Conservation (phyloP, 2,888 invertebrate species). For the Napeogenes sylphis region DNA sequence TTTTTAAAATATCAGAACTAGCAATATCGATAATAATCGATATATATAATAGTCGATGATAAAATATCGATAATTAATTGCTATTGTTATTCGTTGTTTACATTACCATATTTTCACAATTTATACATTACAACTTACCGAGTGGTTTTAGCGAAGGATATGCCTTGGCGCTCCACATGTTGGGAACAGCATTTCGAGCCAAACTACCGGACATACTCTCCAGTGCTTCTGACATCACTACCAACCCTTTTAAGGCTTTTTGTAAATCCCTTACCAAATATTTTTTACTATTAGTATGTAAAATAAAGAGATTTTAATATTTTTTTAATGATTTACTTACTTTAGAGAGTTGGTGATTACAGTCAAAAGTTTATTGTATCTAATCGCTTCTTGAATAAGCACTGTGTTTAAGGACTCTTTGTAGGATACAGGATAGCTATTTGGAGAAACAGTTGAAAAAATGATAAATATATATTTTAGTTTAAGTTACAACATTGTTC, state of each 20-base stretch:
- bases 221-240: conserved; percentile 86
- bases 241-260: conserved; percentile 86
- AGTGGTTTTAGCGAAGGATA: conserved; percentile 84
- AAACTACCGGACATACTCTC: conserved; percentile 83
- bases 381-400: conserved; percentile 88
- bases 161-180: conserved; percentile 82
- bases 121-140: conserved; percentile 60
- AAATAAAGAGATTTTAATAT: neutral
- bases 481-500: neutral
- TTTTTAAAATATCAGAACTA: no score
- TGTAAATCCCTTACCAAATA: conserved; percentile 68
- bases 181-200: conserved; percentile 82
- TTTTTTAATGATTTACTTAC: conserved; percentile 38
- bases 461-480: neutral
- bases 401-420: conserved; percentile 94
- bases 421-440: conserved; percentile 88
- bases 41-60: no score
- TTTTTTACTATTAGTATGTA: neutral
- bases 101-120: no score
- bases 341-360: conserved; percentile 76
- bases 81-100: no score
- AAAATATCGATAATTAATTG: no score
- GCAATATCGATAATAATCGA: no score
- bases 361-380: conserved; percentile 83
- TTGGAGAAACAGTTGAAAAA: no score